These are phyloP conservation scores for Scaptomyza reducta DNA, from an alignment of 2,888 invertebrate genomes.

Conservation along the genomic window DNA sequence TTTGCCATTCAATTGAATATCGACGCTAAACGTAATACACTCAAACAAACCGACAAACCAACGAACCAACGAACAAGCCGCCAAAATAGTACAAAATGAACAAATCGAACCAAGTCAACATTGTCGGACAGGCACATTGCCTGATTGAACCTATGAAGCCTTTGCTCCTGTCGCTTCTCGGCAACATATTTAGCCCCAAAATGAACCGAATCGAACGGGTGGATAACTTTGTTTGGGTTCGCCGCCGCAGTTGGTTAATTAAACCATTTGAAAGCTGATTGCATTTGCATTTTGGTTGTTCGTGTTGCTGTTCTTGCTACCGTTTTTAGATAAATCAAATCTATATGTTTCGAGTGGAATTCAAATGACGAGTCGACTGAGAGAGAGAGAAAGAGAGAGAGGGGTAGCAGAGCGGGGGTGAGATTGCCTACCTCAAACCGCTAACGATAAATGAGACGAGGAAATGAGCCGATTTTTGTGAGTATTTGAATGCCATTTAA, in stretches of 20 bases:
- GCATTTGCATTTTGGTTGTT: constrained; percentile 51
- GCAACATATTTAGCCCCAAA: background rate
- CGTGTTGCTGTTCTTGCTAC: constrained; percentile 6
- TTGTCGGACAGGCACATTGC: background rate
- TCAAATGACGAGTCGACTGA: constrained; percentile 41
- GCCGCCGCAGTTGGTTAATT: constrained; percentile 47
- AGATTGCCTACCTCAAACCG: constrained; percentile 17
- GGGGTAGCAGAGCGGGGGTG: background rate
- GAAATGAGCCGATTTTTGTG: constrained; percentile 21
- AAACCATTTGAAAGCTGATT: constrained; percentile 69
- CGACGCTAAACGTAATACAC: constrained; percentile 31
- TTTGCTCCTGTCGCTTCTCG: background rate
- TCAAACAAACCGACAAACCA: constrained; percentile 7
- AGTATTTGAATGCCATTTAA: constrained; percentile 56
- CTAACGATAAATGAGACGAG: constrained; percentile 31
- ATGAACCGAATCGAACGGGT: background rate
- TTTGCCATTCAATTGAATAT: constrained; percentile 25
- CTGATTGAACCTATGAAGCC: constrained; percentile 21
- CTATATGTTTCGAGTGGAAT: constrained; percentile 66
- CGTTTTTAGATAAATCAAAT: constrained; percentile 60
- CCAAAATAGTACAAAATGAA: background rate
- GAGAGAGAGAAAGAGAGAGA: background rate
- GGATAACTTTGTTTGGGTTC: constrained; percentile 8
- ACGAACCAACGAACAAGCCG: too few relatives aligned
- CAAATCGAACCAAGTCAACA: constrained; percentile 2